Conservation (phyloP, 2,888 invertebrate genomes). For the Drosophila lutescens region DNA sequence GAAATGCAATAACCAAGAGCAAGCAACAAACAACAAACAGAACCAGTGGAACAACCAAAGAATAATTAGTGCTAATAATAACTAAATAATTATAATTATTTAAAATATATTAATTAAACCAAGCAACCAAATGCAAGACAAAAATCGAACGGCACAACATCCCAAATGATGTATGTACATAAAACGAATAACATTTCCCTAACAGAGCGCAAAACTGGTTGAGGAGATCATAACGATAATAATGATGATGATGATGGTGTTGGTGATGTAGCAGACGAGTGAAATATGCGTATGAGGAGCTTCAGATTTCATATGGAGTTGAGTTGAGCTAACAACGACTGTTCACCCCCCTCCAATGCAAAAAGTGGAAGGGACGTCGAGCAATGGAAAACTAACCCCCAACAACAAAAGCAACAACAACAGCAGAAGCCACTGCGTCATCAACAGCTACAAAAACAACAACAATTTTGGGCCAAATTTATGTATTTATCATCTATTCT, state of each 20-base stretch:
- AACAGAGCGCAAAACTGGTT: constrained; percentile 57
- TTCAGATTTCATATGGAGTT: constrained; percentile 53
- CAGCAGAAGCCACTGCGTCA: constrained; percentile 39
- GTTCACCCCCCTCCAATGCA: constrained; percentile 86
- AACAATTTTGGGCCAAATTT: constrained; percentile 52
- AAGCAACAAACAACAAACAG: constrained; percentile 60
- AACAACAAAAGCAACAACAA: neutral
- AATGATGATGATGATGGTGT: constrained; percentile 57
- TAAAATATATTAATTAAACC: constrained; percentile 57
- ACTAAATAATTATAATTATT: constrained; percentile 72
- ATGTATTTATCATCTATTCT: constrained; percentile 70
- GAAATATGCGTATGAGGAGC: constrained; percentile 42
- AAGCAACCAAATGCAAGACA: constrained; percentile 61
- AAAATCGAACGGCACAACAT: constrained; percentile 58
- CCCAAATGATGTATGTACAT: constrained; percentile 26
- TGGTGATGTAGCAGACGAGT: constrained; percentile 57
- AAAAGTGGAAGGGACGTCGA: constrained; percentile 89
- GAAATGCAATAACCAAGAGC: constrained; percentile 56
- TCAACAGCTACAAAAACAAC: constrained; percentile 41
- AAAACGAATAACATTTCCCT: constrained; percentile 39
- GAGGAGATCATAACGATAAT: constrained; percentile 19
- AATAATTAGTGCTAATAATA: constrained; percentile 83
- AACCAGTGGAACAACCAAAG: constrained; percentile 85
- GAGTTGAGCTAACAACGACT: constrained; percentile 61
- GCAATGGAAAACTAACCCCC: constrained; percentile 61